Evolutionary conservation across 1,140 invertebrate genomes (phyloP), one percentile per base, ranked within the genome.

Genomic region (Eriosoma lanigerum): DNA sequence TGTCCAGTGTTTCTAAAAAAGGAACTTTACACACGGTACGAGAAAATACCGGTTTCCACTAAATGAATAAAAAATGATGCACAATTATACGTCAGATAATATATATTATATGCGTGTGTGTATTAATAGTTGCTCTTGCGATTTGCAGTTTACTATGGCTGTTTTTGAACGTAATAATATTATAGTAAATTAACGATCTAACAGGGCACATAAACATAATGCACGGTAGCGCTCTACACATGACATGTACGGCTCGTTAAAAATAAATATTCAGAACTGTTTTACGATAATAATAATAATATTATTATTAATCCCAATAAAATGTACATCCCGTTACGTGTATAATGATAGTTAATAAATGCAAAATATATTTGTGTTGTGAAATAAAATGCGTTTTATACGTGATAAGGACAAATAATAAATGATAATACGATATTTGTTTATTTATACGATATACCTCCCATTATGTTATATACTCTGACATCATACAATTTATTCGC

Each of bases 21-120:
- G 64, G 64, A 66, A 66, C 64, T 66, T 66, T 44, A 21, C 64
- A 46, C 32, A 66, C 38, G 5, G 38, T 66, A 44, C 68, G 3
- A 52, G 66, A 68, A 72, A 50, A 50, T 72, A 72, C 68, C 68
- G 68, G 68, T 72, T 72, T 72, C 26, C 68, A 50, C 24, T 48
- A 72, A 72, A 52, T 19, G 68, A 50, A 72, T 50, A 72, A 72
- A 50, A 72, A 50, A 46, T 60, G 24, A 48, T 70, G 5, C 12
- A 24, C n/a, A 32, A n/a, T n/a, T n/a, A n/a, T n/a, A n/a, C n/a
- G n/a, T n/a, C n/a, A n/a, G n/a, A n/a, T 66, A 46, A 13, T n/a
- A 10, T n/a, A 46, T 46, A 46, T n/a, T 46, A 19, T 64, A 24
- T 62, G 29, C 32, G 29, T 32, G 60, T 32, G 64, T 66, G 64